Evolutionary conservation across 2,113 vertebrate species (phyloP).

Genomic region (Bujurquina vittata): DNA sequence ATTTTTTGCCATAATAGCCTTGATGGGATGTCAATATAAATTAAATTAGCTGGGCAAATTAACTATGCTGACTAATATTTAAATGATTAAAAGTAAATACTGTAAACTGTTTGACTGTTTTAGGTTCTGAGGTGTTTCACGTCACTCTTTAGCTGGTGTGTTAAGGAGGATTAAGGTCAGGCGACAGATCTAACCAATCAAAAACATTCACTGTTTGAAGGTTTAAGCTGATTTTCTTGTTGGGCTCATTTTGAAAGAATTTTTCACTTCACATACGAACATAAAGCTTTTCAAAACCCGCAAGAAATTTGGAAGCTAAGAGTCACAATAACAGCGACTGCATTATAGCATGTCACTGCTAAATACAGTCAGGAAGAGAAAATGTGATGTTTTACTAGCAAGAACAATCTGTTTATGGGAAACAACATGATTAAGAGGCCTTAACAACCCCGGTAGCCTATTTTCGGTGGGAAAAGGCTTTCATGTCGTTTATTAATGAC

Average conservation of each 20-base stretch:
- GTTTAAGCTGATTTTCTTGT: neutral
- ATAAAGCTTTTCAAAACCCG: neutral
- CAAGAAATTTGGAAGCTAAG: neutral
- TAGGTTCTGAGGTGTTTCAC: neutral
- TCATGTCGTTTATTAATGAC: neutral
- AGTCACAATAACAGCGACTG: neutral
- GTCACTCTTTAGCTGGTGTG: neutral
- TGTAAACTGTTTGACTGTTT: neutral
- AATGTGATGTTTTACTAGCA: neutral
- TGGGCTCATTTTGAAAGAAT: neutral
- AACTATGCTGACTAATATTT: neutral
- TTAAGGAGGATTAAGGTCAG: neutral
- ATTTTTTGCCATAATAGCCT: neutral
- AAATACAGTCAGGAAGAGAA: neutral
- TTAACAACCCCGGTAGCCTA: neutral
- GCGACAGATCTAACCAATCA: neutral
- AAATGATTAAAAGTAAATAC: neutral
- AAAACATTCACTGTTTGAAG: neutral
- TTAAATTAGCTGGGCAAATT: no score
- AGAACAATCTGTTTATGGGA: neutral
- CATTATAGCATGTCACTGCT: neutral
- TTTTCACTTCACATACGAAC: neutral
- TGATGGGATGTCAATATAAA: no score
- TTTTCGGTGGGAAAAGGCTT: neutral
- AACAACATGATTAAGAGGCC: slow-evolving; percentile 19